phyloP scores from a whole-genome alignment of 2,113 vertebrate genomes.

The Urocolius indicus region DNA sequence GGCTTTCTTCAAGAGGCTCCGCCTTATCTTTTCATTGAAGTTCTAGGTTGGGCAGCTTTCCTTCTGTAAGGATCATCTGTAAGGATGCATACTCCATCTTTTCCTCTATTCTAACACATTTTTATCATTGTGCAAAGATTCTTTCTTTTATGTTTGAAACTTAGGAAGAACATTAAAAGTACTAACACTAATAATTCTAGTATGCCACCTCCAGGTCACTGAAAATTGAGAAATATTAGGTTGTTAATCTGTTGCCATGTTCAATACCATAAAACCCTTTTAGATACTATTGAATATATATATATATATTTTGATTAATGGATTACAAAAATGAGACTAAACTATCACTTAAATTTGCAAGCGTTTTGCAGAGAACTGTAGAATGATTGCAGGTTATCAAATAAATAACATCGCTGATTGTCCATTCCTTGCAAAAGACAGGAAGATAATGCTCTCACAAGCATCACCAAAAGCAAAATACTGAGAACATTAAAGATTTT shows the following conservation, averaged over 20 bases:
- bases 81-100: not conserved
- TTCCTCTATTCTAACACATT: not conserved
- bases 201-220: conserved; percentile 28
- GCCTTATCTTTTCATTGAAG: not conserved
- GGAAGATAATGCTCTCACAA: not conserved
- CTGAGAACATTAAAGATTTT: not conserved
- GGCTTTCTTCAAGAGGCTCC: not conserved
- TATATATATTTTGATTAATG: not conserved
- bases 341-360: not conserved
- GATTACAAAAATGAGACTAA: not conserved
- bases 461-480: not conserved
- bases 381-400: not conserved
- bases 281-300: not conserved
- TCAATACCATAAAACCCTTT: not conserved
- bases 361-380: not conserved
- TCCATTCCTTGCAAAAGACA: not conserved
- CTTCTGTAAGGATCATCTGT: not conserved
- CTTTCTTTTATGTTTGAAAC: not conserved
- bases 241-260: not conserved
- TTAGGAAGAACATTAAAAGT: not conserved
- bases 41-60: not conserved
- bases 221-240: not conserved
- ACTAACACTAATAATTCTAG: not conserved
- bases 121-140: not conserved
- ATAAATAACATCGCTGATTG: not conserved